Conservation (phyloP, 2,113 vertebrate species). For the Eulacestoma nigropectus region DNA sequence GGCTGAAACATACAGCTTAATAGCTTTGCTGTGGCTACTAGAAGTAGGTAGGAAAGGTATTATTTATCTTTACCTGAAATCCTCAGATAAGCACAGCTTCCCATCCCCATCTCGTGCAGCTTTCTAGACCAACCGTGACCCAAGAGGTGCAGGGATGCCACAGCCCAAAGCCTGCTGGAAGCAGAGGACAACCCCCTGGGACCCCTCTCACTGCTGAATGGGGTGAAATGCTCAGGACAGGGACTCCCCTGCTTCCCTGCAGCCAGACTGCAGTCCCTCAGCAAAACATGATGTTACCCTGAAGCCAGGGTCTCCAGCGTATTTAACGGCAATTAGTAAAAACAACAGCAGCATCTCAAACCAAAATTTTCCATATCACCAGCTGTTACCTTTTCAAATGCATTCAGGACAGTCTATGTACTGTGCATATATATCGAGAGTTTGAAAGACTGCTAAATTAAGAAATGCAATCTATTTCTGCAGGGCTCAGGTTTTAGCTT, state of each 20-base stretch:
- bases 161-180: not conserved
- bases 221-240: fast-evolving
- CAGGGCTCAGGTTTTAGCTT: not conserved
- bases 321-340: not conserved
- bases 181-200: fast-evolving
- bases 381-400: not conserved
- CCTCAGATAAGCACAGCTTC: not conserved
- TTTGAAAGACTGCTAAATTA: not conserved
- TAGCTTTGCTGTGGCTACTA: not conserved
- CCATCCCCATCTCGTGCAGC: fast-evolving
- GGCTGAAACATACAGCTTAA: not conserved
- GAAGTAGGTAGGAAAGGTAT: not conserved
- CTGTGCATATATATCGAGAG: not conserved
- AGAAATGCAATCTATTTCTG: not conserved
- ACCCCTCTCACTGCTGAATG: fast-evolving
- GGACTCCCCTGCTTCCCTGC: not conserved
- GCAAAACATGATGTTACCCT: not conserved
- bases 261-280: not conserved
- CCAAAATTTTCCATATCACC: not conserved
- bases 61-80: not conserved
- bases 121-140: not conserved
- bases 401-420: not conserved
- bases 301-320: not conserved
- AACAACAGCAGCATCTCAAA: not conserved
- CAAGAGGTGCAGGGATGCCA: fast-evolving